phyloP scores from a whole-genome alignment of 1,140 invertebrate genomes.

The Chelonus insularis region DNA sequence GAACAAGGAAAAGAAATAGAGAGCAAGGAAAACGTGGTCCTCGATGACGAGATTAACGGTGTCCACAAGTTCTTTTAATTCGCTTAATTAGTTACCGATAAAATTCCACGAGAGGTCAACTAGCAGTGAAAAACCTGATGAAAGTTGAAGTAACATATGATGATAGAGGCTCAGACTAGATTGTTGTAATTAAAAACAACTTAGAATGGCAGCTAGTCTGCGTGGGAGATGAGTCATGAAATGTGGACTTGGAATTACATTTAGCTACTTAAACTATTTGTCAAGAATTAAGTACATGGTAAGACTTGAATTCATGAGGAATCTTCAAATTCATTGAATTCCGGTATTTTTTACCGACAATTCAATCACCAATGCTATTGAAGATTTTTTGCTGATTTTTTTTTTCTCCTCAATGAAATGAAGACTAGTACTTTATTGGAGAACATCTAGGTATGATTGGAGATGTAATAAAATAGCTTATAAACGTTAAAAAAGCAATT shows the following conservation, averaged over 20 bases:
- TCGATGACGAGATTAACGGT: constrained; percentile 31
- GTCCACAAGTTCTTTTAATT: constrained; percentile 24
- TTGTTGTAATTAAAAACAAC: constrained; percentile 41
- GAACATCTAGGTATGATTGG: too few relatives aligned
- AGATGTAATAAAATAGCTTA: too few relatives aligned
- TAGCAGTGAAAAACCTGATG: background rate
- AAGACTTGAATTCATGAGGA: too few relatives aligned
- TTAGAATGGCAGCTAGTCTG: constrained; percentile 30
- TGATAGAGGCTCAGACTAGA: constrained; percentile 10
- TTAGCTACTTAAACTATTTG: constrained; percentile 24
- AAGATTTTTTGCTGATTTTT: too few relatives aligned
- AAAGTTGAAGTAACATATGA: background rate
- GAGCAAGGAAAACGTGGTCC: constrained; percentile 23
- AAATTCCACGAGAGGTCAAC: constrained; percentile 13
- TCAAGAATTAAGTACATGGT: background rate
- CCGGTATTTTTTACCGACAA: background rate
- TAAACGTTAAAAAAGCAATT: background rate
- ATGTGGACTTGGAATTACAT: background rate
- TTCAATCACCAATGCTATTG: too few relatives aligned
- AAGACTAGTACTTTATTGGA: too few relatives aligned
- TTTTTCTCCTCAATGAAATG: too few relatives aligned
- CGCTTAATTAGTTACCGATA: constrained; percentile 26
- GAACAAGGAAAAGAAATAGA: constrained; percentile 1
- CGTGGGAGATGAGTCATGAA: constrained; percentile 28
- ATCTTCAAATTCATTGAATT: background rate